Evolutionary conservation across 2,113 vertebrate genomes (phyloP).

Genomic region (Tetrao urogallus): DNA sequence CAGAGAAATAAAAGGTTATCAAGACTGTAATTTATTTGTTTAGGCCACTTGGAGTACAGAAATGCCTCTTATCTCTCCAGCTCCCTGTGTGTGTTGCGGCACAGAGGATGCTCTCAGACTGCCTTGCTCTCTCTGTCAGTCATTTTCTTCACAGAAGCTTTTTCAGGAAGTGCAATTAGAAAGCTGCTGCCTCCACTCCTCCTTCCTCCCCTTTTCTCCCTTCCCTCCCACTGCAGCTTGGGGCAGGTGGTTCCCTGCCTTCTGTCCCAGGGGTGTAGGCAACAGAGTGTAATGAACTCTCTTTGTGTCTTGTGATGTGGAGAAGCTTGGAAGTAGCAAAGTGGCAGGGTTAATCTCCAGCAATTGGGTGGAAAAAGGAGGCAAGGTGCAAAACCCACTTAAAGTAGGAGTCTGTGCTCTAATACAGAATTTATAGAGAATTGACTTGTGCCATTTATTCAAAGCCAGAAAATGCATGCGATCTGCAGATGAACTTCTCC

Average conservation of each 20-base stretch:
- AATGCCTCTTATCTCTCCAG: conserved; percentile 48
- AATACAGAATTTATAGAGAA: conserved; percentile 76
- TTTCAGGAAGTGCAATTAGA: not conserved
- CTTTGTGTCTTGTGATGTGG: conserved; percentile 51
- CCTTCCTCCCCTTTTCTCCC: not conserved
- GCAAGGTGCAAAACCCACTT: conserved; percentile 71
- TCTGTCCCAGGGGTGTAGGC: not conserved
- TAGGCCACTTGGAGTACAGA: conserved; percentile 65
- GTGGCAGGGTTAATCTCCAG: conserved; percentile 72
- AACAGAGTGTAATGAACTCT: conserved; percentile 51
- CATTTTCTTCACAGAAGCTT: conserved; percentile 38
- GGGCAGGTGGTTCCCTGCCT: conserved; percentile 13
- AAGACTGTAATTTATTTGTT: conserved; percentile 74
- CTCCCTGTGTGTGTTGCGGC: not conserved
- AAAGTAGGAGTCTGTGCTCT: conserved; percentile 73
- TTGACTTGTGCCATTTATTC: conserved; percentile 74
- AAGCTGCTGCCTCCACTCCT: not conserved
- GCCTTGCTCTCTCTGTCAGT: conserved; percentile 25
- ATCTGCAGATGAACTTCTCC: conserved; percentile 71
- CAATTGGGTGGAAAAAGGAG: conserved; percentile 72
- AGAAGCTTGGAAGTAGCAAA: conserved; percentile 16
- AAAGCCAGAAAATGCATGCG: conserved; percentile 68
- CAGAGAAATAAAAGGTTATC: conserved; percentile 66
- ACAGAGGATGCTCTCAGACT: conserved; percentile 25
- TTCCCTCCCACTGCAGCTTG: not conserved